These are phyloP conservation scores for Clarias gariepinus DNA, from an alignment of 2,113 vertebrate species.

Conservation along the genomic window DNA sequence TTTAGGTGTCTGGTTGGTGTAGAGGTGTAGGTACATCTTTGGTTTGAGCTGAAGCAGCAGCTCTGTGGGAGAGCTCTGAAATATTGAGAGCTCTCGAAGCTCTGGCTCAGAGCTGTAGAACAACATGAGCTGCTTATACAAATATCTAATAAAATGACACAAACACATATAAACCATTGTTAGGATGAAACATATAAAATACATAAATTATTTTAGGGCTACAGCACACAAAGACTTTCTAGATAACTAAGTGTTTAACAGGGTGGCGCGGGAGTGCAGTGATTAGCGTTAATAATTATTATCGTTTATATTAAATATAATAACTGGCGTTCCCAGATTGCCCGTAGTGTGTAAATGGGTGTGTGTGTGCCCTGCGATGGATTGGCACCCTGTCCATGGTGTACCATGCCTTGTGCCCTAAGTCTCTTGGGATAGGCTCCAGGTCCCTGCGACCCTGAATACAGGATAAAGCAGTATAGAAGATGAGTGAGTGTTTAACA, in stretches of 20 bases:
- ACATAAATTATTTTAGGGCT: background rate
- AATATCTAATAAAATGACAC: constrained; percentile 71
- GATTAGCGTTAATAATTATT: no score
- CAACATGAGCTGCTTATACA: constrained; percentile 84
- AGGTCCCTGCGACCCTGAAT: no score
- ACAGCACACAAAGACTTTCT: background rate
- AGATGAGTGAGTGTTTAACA: background rate
- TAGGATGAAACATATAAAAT: background rate
- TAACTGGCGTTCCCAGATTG: no score
- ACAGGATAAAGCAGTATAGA: no score
- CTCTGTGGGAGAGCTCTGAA: constrained; percentile 64
- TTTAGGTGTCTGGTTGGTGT: constrained; percentile 75
- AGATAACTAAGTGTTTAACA: background rate
- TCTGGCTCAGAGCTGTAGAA: constrained; percentile 69
- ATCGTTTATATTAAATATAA: no score
- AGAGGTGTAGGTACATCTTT: constrained; percentile 80
- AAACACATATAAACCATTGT: background rate
- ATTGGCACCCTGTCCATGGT: no score
- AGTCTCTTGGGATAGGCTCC: no score
- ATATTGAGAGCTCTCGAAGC: constrained; percentile 72
- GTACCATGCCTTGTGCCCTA: no score
- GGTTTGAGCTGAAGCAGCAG: constrained; percentile 78
- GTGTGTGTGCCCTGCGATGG: no score
- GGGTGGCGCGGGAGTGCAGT: no score
- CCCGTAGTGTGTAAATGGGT: no score